Base-by-base conservation (phyloP, 37 sponge, comb jelly and placozoan species). In the Beroe ovata region DNA sequence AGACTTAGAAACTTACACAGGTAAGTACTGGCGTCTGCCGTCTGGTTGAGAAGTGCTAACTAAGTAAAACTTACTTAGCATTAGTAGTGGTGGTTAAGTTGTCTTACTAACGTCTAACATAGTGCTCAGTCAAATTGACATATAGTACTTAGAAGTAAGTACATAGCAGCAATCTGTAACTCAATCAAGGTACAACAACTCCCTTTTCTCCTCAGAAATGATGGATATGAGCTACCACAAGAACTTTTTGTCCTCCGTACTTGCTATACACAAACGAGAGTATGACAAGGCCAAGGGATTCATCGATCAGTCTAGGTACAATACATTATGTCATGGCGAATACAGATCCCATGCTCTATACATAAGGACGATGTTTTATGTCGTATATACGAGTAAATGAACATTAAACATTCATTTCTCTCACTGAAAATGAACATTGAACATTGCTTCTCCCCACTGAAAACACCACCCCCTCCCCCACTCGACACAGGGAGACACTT, bases 231-330 rank as follows among this genome's bases (percentile, higher is more conserved):
- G 94, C 21, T 88, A 95, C 58, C 95, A 95, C 94, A 93, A 93
- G 26, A 91, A 90, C 42, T 95, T 95, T 91, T 97, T 92, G 81
- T 93, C 94, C 29, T 88, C 95, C 19, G 93, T 94, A 11, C 60
- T 92, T 30, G 89, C 93, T 64, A 92, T 95, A 38, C 94, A 95
- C 64, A 66, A 91, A 0, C 38, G 89, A 20, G 39, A 92, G 42
- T 94, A 91, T 59, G 41, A 36, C 26, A 47, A 41, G 29, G 97
- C 97, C 4, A 92, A 95, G 90, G 84, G 33, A 2, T 35, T 77
- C 38, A 77, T 77, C 16, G 54, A 77, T 36, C 84, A 41, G 23
- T 77, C 84, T 42, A 39, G 84, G 84, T 77, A 11, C n/a, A n/a
- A n/a, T n/a, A n/a, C n/a, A n/a, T n/a, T n/a, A n/a, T n/a, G n/a